These are phyloP conservation scores for Ichneumoninae sp. DNA, from an alignment of 2,888 invertebrate genomes.

Conservation along the genomic window DNA sequence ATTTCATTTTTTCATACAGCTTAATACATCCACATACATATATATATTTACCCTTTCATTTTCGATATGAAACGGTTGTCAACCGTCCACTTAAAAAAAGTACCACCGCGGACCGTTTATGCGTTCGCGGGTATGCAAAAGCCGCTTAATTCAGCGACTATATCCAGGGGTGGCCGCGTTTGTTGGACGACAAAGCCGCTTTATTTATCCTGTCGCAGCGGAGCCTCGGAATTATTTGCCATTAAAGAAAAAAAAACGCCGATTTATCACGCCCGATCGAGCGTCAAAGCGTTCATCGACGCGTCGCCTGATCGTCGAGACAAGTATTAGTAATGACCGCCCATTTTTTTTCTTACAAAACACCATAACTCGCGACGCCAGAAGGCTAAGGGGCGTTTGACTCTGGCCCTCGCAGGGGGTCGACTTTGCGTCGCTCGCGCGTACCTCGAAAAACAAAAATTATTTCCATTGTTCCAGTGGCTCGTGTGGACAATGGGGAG, in stretches of 20 bases:
- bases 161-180: slow-evolving; percentile 45
- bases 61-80: neutral
- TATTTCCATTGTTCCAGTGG: slow-evolving; percentile 71
- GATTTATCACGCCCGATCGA: slow-evolving; percentile 61
- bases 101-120: neutral
- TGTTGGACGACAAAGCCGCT: slow-evolving; percentile 32
- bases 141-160: neutral
- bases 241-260: slow-evolving; percentile 45
- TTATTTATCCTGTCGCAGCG: slow-evolving; percentile 27
- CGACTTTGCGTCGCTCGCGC: slow-evolving; percentile 17
- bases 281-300: slow-evolving; percentile 66
- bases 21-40: no score
- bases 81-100: neutral
- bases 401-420: slow-evolving; percentile 24
- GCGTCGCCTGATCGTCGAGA: slow-evolving; percentile 67
- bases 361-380: slow-evolving; percentile 23
- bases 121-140: neutral
- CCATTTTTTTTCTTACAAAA: slow-evolving; percentile 41
- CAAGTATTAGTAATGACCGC: slow-evolving; percentile 58
- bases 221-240: slow-evolving; percentile 39
- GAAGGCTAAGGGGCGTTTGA: slow-evolving; percentile 60
- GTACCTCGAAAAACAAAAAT: slow-evolving; percentile 61
- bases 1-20: no score
- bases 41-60: neutral
- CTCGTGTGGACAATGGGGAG: slow-evolving; percentile 63